Conservation (phyloP, 2,113 vertebrate species). For the Solea senegalensis region DNA sequence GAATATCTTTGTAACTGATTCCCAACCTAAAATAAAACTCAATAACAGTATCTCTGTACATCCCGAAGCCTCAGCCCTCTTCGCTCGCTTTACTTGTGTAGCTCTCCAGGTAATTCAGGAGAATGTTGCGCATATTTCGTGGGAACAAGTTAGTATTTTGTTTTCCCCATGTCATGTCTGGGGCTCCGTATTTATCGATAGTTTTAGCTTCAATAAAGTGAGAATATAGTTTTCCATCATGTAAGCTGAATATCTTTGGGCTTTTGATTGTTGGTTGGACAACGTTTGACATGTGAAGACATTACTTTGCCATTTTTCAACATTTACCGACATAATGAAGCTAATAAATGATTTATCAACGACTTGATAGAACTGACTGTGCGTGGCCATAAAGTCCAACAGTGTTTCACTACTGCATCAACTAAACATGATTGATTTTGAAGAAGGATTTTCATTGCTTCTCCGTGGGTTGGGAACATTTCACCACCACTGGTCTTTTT, state of each 20-base stretch:
- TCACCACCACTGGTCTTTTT: not conserved
- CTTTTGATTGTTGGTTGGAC: not conserved
- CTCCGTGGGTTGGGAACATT: slow-evolving; percentile 9
- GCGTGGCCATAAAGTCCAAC: not conserved
- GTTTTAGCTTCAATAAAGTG: too few species aligned
- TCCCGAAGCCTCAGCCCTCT: too few species aligned
- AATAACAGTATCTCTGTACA: too few species aligned
- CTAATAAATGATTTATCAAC: not conserved
- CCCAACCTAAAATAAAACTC: too few species aligned
- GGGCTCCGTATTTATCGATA: too few species aligned
- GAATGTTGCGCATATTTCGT: too few species aligned
- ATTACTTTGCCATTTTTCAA: not conserved
- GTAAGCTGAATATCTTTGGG: not conserved
- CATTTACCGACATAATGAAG: not conserved
- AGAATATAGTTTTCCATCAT: too few species aligned
- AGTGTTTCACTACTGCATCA: not conserved
- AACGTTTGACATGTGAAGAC: not conserved
- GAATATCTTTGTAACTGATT: too few species aligned
- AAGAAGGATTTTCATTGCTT: not conserved
- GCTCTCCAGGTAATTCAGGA: too few species aligned
- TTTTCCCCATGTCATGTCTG: too few species aligned
- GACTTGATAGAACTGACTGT: not conserved
- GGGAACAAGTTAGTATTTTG: too few species aligned
- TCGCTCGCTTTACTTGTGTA: too few species aligned
- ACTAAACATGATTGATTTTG: not conserved